Percentiles rank a stretch among this genome's conserved stretches.
phyloP scores from a whole-genome alignment of 1,140 invertebrate species.

The Yoshiicerus persimilis region DNA sequence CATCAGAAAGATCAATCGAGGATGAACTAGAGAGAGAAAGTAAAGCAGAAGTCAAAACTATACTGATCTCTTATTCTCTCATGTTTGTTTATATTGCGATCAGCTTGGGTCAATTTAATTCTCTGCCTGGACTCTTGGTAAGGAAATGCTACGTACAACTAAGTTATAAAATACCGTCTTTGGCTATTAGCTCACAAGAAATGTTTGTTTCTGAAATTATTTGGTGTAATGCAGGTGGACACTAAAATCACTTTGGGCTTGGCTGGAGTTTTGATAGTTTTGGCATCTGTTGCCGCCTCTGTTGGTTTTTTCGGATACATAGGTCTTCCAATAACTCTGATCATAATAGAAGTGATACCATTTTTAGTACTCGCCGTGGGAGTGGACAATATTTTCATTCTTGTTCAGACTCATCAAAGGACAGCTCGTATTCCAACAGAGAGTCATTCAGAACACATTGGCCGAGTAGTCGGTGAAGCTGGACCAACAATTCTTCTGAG shows the following conservation, averaged over 20 bases:
- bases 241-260: conserved; percentile 82
- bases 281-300: conserved; percentile 74
- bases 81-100: conserved; percentile 90
- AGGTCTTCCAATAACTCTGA: conserved; percentile 74
- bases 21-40: conserved; percentile 84
- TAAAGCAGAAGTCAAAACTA: conserved; percentile 74
- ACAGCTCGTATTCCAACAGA: conserved; percentile 66
- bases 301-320: conserved; percentile 82
- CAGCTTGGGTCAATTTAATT: conserved; percentile 74
- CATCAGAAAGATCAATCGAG: conserved; percentile 80
- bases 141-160: too few relatives aligned
- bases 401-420: conserved; percentile 64
- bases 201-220: too few relatives aligned
- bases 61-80: conserved; percentile 80
- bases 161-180: too few relatives aligned
- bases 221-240: conserved; percentile 71
- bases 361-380: conserved; percentile 90
- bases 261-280: conserved; percentile 78
- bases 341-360: conserved; percentile 89
- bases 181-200: too few relatives aligned
- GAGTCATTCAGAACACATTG: conserved; percentile 81
- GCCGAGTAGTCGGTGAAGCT: conserved; percentile 73
- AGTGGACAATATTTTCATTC: conserved; percentile 93
- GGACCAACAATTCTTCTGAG: conserved; percentile 95
- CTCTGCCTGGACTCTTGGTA: too few relatives aligned